Conservation (phyloP, 2,113 vertebrate species). For the Notarius lentiginosus region DNA sequence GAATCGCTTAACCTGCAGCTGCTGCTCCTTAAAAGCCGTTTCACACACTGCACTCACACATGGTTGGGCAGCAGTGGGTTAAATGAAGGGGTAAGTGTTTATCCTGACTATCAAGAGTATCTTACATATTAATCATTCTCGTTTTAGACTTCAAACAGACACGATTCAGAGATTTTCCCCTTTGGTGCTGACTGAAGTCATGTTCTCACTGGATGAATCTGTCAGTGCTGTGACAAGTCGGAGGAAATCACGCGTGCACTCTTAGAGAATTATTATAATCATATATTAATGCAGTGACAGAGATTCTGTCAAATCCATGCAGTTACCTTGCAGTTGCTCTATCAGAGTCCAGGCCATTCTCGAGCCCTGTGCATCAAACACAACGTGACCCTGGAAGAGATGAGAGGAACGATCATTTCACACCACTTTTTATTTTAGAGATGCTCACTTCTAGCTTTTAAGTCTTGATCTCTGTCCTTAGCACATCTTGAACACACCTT, state of each 20-base stretch:
- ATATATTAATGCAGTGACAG: neutral
- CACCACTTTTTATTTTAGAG: neutral
- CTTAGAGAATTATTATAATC: neutral
- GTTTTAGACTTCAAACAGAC: neutral
- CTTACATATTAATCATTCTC: slow-evolving; percentile 13
- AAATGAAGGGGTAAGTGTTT: slow-evolving; percentile 4
- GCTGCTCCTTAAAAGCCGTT: slow-evolving; percentile 22
- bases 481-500: neutral
- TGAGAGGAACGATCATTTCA: neutral
- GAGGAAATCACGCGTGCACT: neutral
- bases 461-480: neutral
- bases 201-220: neutral
- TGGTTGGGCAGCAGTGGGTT: neutral
- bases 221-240: neutral
- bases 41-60: slow-evolving; percentile 4
- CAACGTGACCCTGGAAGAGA: slow-evolving; percentile 85
- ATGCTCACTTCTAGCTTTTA: neutral
- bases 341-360: slow-evolving; percentile 98
- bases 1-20: slow-evolving; percentile 18
- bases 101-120: neutral
- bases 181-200: neutral
- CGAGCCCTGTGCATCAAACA: slow-evolving; percentile 94
- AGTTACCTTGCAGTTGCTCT: slow-evolving; percentile 90
- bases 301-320: neutral
- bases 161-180: neutral